phyloP scores from a whole-genome alignment of 2,888 invertebrate species.

The Venustoraphidia nigricollis region DNA sequence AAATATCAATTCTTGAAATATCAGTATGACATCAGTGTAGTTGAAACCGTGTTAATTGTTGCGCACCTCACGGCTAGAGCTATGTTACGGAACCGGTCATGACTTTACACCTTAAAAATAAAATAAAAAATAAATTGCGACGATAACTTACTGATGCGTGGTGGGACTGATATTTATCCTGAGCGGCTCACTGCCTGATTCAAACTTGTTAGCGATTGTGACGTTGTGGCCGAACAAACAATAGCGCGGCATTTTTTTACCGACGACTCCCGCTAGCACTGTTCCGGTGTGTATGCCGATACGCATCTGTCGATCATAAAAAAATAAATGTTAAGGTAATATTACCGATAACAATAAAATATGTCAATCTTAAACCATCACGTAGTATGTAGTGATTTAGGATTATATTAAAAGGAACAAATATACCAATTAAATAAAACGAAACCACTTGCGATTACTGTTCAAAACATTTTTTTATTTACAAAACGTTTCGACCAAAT shows the following conservation, averaged over 20 bases:
- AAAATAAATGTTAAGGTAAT: slow-evolving; percentile 5
- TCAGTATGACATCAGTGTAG: too few species aligned
- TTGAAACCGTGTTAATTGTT: too few species aligned
- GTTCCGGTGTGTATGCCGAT: slow-evolving; percentile 90
- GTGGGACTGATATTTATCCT: slow-evolving; percentile 88
- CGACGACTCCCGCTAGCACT: slow-evolving; percentile 86
- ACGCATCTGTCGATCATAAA: slow-evolving; percentile 55
- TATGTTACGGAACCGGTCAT: too few species aligned
- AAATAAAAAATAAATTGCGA: slow-evolving; percentile 1
- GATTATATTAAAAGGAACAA: too few species aligned
- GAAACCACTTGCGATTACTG: too few species aligned
- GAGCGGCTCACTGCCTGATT: slow-evolving; percentile 82
- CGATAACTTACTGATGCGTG: slow-evolving; percentile 63
- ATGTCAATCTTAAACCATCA: background rate
- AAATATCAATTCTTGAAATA: too few species aligned
- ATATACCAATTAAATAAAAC: too few species aligned
- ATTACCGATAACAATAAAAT: slow-evolving; percentile 10
- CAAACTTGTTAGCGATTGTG: slow-evolving; percentile 90
- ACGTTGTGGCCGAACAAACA: slow-evolving; percentile 93
- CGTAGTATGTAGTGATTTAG: too few species aligned
- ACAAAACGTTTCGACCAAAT: too few species aligned
- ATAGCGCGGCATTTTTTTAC: slow-evolving; percentile 85
- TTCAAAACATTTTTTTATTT: too few species aligned
- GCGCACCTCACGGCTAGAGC: too few species aligned
- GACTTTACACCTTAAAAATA: background rate